A percentile compares a stretch with the other conserved stretches of the same genome.
These are phyloP conservation scores for Ctenopoma kingsleyae DNA, from an alignment of 2,797 vertebrate species.

Conservation along the genomic window DNA sequence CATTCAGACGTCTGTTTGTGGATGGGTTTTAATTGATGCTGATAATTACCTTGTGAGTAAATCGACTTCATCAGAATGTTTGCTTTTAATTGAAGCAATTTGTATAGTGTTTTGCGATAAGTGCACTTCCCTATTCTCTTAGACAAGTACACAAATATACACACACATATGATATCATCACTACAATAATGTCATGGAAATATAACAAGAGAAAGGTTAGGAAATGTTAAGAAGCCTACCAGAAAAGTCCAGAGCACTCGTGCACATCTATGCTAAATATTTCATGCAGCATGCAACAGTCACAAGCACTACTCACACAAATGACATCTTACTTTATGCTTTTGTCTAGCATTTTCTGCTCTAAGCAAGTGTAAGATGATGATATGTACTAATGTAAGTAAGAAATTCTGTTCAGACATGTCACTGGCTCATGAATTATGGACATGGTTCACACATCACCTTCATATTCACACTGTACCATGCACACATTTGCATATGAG, in stretches of 20 bases:
- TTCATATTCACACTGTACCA: slow-evolving; percentile 49
- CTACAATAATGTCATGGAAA: neutral
- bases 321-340: slow-evolving; percentile 2
- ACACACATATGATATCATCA: neutral
- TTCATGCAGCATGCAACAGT: slow-evolving; percentile 22
- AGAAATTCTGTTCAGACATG: slow-evolving; percentile 44
- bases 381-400: slow-evolving; percentile 10
- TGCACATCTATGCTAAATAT: slow-evolving; percentile 25
- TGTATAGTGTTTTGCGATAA: slow-evolving; percentile 10
- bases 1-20: slow-evolving; percentile 32
- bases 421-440: slow-evolving; percentile 52
- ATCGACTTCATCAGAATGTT: slow-evolving; percentile 50
- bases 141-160: neutral
- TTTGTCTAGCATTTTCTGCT: neutral
- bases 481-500: slow-evolving; percentile 70
- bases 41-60: slow-evolving; percentile 52
- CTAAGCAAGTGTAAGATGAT: slow-evolving; percentile 2
- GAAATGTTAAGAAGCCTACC: slow-evolving; percentile 9
- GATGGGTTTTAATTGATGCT: slow-evolving; percentile 50
- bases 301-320: slow-evolving; percentile 2
- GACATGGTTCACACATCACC: slow-evolving; percentile 56
- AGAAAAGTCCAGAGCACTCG: slow-evolving; percentile 11
- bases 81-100: slow-evolving; percentile 45
- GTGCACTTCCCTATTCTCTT: neutral
- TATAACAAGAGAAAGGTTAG: slow-evolving; percentile 7